A percentile compares a stretch with the other conserved stretches of the same genome.
Evolutionary conservation across 2,888 invertebrate genomes (phyloP).

Genomic region (Tachina grossa): DNA sequence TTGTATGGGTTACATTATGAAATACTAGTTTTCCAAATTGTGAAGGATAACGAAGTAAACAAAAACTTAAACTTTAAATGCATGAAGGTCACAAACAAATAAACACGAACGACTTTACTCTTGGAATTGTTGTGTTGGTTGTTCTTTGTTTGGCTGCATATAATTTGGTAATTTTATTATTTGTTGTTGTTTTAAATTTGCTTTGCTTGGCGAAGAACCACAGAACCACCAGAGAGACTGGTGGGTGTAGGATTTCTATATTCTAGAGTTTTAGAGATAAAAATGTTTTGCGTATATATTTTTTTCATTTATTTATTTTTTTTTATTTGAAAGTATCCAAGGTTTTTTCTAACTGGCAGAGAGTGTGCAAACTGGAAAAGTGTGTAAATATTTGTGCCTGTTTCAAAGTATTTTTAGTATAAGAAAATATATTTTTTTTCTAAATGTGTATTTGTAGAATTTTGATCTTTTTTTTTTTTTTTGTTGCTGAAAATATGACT

Average conservation of each 20-base stretch:
- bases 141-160: conserved; percentile 22
- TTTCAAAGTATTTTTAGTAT: conserved; percentile 1
- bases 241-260: background rate
- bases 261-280: conserved; percentile 36
- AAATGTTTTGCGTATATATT: conserved; percentile 35
- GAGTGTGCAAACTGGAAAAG: background rate
- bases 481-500: background rate
- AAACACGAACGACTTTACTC: conserved; percentile 30
- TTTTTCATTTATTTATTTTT: background rate
- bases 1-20: conserved; percentile 29
- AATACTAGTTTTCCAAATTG: conserved; percentile 33
- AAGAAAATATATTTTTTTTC: background rate
- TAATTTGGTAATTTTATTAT: conserved; percentile 62
- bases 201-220: background rate
- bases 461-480: background rate
- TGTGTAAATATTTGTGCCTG: conserved; percentile 33
- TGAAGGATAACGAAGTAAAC: conserved; percentile 16
- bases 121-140: conserved; percentile 18
- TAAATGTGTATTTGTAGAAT: background rate
- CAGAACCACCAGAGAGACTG: background rate
- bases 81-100: conserved; percentile 62
- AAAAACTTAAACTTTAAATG: conserved; percentile 54
- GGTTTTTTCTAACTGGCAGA: background rate
- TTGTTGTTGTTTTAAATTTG: conserved; percentile 20
- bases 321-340: conserved; percentile 36